phyloP scores from a whole-genome alignment of 37 sponge, comb jelly and placozoan genomes.

The Petrosia ficiformis region DNA sequence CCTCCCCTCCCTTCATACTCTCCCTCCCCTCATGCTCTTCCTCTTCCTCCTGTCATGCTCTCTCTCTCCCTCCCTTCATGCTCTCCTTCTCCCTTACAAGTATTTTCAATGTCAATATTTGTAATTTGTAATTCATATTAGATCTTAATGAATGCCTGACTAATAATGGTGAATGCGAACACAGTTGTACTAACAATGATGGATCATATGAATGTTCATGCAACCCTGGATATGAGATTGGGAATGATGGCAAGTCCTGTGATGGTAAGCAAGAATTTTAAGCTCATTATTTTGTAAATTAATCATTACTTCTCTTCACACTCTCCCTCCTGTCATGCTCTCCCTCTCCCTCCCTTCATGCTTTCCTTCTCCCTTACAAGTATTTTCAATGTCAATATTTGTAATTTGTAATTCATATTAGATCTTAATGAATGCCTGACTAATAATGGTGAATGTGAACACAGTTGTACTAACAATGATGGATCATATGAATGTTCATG shows the following conservation, averaged over 20 bases:
- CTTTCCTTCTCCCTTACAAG: too few species aligned
- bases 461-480: constrained; percentile 38
- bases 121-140: neutral
- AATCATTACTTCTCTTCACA: too few species aligned
- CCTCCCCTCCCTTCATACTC: too few species aligned
- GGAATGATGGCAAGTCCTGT: neutral
- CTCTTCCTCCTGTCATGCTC: too few species aligned
- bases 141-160: constrained; percentile 41
- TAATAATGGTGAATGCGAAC: constrained; percentile 8
- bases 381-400: neutral
- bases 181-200: constrained; percentile 28
- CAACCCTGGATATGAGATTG: constrained; percentile 15
- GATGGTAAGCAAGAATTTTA: neutral
- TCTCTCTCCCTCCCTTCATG: too few species aligned
- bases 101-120: neutral
- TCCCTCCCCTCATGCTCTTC: too few species aligned
- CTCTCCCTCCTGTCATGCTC: too few species aligned
- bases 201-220: constrained; percentile 41
- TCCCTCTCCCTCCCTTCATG: neutral
- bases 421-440: constrained; percentile 14
- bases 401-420: neutral
- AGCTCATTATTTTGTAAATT: neutral
- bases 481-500: constrained; percentile 45
- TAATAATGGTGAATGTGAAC: constrained; percentile 1
- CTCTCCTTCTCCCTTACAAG: too few species aligned